A percentile compares a stretch with the other conserved stretches of the same genome.
phyloP scores from a whole-genome alignment of 2,113 vertebrate species.

The Callithrix jacchus region DNA sequence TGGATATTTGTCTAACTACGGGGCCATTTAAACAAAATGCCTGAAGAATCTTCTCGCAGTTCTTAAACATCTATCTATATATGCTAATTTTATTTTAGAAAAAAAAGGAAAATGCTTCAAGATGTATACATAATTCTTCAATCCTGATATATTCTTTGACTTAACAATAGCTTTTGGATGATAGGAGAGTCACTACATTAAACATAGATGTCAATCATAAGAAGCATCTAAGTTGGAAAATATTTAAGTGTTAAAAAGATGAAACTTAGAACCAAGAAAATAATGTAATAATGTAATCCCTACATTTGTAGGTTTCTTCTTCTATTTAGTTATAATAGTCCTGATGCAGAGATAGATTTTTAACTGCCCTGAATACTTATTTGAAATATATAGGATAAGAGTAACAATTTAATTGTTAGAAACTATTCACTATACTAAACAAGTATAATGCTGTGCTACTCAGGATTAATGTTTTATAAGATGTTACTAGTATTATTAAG shows the following conservation, averaged over 20 bases:
- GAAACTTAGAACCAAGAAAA: not conserved
- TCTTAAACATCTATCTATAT: not conserved
- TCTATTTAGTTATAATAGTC: not conserved
- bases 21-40: constrained; percentile 27
- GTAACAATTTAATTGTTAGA: not conserved
- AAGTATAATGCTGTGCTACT: not conserved
- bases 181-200: not conserved
- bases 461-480: not conserved
- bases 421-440: not conserved
- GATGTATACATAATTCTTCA: not conserved
- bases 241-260: not conserved
- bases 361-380: not conserved
- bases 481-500: not conserved
- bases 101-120: not conserved
- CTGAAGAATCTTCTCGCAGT: not conserved
- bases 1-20: not conserved
- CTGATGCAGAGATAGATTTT: not conserved
- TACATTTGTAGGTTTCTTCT: not conserved
- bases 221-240: not conserved
- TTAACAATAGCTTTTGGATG: not conserved
- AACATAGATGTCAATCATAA: not conserved
- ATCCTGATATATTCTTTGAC: not conserved
- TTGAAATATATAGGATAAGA: constrained; percentile 16
- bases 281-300: not conserved
- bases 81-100: not conserved